phyloP scores from a whole-genome alignment of 2,888 invertebrate species.

The Scotopteryx bipunctaria region DNA sequence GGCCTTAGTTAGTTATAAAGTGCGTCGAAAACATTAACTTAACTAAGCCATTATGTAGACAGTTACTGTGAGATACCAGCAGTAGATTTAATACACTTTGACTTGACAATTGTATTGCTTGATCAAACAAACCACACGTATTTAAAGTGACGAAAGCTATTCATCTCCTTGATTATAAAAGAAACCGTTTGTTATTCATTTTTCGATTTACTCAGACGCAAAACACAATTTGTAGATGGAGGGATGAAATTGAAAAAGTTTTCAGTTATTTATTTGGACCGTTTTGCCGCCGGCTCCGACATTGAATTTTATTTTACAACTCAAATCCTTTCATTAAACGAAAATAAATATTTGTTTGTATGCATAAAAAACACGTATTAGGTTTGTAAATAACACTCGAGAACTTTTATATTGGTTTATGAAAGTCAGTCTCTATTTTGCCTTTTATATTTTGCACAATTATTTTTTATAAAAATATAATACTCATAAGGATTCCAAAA shows the following conservation, averaged over 20 bases:
- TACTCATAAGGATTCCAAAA: no score
- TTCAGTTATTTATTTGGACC: constrained; percentile 78
- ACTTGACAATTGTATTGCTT: no score
- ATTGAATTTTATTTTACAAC: constrained; percentile 72
- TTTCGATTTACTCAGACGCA: constrained; percentile 77
- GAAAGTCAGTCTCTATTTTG: neutral
- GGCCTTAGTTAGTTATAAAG: no score
- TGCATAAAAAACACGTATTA: constrained; percentile 25
- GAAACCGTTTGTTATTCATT: constrained; percentile 76
- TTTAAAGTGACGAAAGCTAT: constrained; percentile 13
- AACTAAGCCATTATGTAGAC: no score
- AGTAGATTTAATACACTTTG: no score
- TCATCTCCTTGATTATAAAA: constrained; percentile 64
- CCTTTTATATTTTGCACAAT: no score
- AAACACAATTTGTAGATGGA: constrained; percentile 79
- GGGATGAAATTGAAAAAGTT: constrained; percentile 81
- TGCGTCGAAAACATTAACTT: no score
- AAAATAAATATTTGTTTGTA: constrained; percentile 37
- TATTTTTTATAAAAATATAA: no score
- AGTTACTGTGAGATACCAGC: no score
- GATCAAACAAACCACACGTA: no score
- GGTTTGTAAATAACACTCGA: neutral
- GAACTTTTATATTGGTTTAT: neutral
- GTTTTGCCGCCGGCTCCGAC: constrained; percentile 61
- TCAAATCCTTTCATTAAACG: constrained; percentile 50